Evolutionary conservation across 1,140 invertebrate genomes (phyloP), one percentile per base, ranked within the genome.

Genomic region (Palaemon carinicauda): DNA sequence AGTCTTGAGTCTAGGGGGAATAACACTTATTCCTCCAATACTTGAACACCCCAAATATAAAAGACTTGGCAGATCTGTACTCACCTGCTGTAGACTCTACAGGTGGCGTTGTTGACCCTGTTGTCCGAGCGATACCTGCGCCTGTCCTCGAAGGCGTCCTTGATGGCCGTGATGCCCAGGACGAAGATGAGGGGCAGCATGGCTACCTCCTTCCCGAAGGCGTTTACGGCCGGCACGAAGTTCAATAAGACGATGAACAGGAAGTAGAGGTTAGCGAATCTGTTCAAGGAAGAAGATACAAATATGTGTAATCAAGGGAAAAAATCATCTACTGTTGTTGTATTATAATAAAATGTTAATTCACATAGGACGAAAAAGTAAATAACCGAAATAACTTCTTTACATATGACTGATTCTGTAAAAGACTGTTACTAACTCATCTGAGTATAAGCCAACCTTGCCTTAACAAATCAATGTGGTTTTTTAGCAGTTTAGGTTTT

Each of bases 201-300:
- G 0, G 98, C 96, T 84, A 99, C 94, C 93, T 99, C 98, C 92
- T 98, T 98, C 86, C 97, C 97, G 92, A 99, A 99, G 0, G 98
- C 98, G 92, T 97, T 97, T 52, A 98, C 96, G 17, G 95, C 94
- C 9, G 97, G 97, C 90, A 98, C 95, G 96, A 97, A 99, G 92
- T 99, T 98, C 65, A 98, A 93, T 87, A 99, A 92, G 81, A 99
- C 97, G 90, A 99, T 98, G 91, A 98, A 97, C 90, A 99, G 95
- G 92, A 99, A 99, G 92, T 99, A 99, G 87, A 99, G 93, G 93
- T 99, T 99, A 54, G 98, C 98, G 91, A 98, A 97, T 41, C 90
- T 89, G 74, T 9, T 24, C 7, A 4, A 80, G 53, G 60, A 50
- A 5, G 33, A 65, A 51, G 52, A 17, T 9, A 51, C 17, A n/a